Base-by-base conservation (phyloP, 2,113 vertebrate genomes). In the Engraulis encrasicolus region DNA sequence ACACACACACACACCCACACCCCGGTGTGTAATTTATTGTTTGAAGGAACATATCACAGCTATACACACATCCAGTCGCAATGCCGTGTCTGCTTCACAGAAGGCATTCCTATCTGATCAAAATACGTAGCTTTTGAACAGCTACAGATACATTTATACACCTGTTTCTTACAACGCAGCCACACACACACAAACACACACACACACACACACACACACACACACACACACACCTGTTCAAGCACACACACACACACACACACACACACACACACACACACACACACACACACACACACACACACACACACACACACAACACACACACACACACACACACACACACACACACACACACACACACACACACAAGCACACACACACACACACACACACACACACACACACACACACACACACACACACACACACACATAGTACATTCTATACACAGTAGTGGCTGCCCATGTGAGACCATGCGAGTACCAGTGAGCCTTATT, bases 401-500 rank as follows among this genome's bases (percentile, higher is more conserved):
- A 80, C 50, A 36, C 58, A 27, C 58, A 66, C 20, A 27, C 58
- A 23, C 58, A 66, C 20, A 66, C 58, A 66, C 58, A 66, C 20
- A 66, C 58, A 66, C 23, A 27, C 23, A 61, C 23, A 27, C 6
- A 61, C 2, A 11, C 23, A 61, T 0, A 61, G 58, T 27, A 0
- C 23, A 66, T 23, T 66, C 23, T 7, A n/a, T n/a, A 1, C 23
- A 2, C 27, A 27, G 58, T 1, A 15, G 23, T 23, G 54, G 54
- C 6, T 58, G 20, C 54, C 18, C 9, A 6, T 23, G 54, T 31
- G 58, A 31, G 23, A 14, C 31, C 9, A 34, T 80, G 18, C 18
- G n/a, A n/a, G n/a, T n/a, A n/a, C 23, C 12, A 78, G 18, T 38
- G 50, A 20, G 19, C 23, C 94, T 91, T 89, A 95, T 94, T 94